Percentiles rank a stretch among this genome's conserved stretches.
phyloP scores from a whole-genome alignment of 2,797 vertebrate genomes.

The Halcyon badia region DNA sequence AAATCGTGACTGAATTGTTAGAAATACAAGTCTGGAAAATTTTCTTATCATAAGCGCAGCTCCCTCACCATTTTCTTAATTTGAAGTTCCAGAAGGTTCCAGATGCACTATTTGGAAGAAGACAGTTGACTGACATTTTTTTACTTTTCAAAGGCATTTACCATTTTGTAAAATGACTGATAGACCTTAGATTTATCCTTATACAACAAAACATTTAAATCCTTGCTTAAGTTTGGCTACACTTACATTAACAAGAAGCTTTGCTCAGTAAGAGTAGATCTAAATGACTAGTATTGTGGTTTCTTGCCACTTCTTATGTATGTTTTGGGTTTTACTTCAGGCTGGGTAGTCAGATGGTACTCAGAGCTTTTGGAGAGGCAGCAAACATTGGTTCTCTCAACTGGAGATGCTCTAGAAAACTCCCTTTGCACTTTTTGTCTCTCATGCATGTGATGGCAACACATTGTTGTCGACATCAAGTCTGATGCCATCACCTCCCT shows the following conservation, averaged over 20 bases:
- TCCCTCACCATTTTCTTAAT: not conserved
- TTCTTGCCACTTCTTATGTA: not conserved
- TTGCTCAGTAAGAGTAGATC: not conserved
- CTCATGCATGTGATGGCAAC: not conserved
- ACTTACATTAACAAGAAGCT: not conserved
- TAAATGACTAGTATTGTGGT: not conserved
- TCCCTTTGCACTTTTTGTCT: not conserved
- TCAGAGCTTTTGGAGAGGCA: not conserved
- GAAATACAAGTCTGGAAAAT: not conserved
- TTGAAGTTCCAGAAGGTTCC: not conserved
- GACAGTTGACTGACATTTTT: not conserved
- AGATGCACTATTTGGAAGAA: not conserved
- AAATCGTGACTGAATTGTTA: not conserved
- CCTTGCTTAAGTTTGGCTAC: not conserved
- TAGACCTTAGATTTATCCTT: not conserved
- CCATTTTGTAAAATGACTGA: not conserved
- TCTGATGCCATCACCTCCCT: not conserved
- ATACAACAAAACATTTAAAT: not conserved
- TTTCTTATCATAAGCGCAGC: not conserved
- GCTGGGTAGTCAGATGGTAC: no score
- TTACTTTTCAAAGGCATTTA: not conserved
- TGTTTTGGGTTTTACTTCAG: not conserved
- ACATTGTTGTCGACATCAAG: not conserved
- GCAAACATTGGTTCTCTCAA: not conserved
- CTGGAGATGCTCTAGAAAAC: not conserved